phyloP scores from a whole-genome alignment of 2,797 vertebrate species.

The Monodelphis domestica region DNA sequence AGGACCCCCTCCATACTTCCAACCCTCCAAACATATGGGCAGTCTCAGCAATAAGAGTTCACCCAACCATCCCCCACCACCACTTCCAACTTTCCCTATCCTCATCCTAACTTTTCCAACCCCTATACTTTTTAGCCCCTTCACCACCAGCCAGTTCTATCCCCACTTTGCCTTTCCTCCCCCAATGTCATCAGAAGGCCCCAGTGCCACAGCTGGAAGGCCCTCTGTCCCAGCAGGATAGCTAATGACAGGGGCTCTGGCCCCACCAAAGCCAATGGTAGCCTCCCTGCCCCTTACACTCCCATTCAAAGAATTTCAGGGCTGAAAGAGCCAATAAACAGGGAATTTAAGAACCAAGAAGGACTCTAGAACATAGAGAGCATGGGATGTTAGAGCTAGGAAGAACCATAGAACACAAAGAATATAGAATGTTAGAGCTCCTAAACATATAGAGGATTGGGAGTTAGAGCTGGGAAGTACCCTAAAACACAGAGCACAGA shows the following conservation, averaged over 20 bases:
- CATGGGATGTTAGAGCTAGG: not conserved
- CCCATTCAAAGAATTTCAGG: not conserved
- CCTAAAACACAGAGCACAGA: not conserved
- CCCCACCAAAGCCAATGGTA: not conserved
- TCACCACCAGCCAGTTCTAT: not conserved
- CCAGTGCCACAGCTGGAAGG: slow-evolving; percentile 4
- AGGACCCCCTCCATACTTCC: slow-evolving; percentile 72
- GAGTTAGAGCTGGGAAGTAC: not conserved
- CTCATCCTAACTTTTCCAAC: not conserved
- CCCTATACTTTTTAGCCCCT: not conserved
- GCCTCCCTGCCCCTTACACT: slow-evolving; percentile 38
- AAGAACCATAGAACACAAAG: not conserved
- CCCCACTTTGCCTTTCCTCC: not conserved
- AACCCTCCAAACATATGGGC: slow-evolving; percentile 64
- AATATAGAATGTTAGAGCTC: not conserved
- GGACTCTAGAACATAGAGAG: not conserved
- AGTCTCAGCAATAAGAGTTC: slow-evolving; percentile 49
- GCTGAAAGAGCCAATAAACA: not conserved
- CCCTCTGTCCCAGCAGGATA: not conserved
- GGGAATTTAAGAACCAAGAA: not conserved
- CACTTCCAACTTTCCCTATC: not conserved
- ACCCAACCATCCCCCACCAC: slow-evolving; percentile 41
- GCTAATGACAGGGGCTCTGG: slow-evolving; percentile 18
- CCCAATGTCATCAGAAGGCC: slow-evolving; percentile 55
- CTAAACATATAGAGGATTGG: no score